These are phyloP conservation scores for Urocynchramus pylzowi DNA, from an alignment of 2,113 vertebrate genomes.

Conservation along the genomic window DNA sequence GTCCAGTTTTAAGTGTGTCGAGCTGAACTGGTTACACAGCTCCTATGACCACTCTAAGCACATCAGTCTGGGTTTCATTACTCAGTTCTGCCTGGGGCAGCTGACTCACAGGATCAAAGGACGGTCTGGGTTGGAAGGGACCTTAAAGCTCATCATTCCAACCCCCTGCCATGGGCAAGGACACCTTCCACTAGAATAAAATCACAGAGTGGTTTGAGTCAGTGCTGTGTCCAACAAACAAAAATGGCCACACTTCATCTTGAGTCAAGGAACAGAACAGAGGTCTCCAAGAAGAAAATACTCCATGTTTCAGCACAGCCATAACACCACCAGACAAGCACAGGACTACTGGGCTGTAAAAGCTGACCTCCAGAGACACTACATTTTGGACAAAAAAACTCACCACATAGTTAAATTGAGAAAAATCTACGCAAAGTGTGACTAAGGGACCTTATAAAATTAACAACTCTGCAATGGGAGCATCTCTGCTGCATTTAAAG, in stretches of 20 bases:
- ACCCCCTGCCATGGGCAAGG: neutral
- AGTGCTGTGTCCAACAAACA: neutral
- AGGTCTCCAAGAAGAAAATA: neutral
- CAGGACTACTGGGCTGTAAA: neutral
- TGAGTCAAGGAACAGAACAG: neutral
- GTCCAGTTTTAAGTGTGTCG: neutral
- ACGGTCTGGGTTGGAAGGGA: neutral
- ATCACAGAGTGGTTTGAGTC: neutral
- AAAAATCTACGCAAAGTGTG: neutral
- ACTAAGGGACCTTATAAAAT: neutral
- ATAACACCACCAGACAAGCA: neutral
- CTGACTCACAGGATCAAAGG: neutral
- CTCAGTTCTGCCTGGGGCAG: neutral
- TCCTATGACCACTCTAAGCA: neutral
- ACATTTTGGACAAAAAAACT: neutral
- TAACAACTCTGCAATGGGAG: neutral
- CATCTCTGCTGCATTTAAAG: neutral
- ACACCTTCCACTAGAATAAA: neutral
- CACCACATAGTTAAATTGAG: neutral
- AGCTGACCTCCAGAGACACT: neutral
- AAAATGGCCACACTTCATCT: neutral
- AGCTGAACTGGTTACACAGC: neutral
- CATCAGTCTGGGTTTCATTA: neutral
- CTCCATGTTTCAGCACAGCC: neutral
- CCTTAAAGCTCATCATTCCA: neutral